Conservation (phyloP, 1,140 invertebrate genomes). For the Heliconius nattereri region DNA sequence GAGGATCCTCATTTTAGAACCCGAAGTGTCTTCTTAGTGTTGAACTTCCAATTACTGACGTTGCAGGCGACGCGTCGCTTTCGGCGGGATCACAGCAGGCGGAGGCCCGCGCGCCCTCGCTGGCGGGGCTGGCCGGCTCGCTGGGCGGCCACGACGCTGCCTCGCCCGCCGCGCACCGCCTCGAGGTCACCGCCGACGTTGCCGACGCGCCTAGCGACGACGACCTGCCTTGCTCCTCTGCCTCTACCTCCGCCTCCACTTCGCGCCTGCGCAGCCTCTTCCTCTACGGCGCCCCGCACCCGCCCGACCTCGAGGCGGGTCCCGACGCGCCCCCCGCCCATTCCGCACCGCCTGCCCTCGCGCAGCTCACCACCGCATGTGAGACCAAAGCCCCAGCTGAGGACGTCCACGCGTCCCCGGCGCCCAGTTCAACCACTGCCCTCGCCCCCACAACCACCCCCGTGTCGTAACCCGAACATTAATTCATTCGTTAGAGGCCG, state of each 20-base stretch:
- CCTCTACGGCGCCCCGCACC: constrained; percentile 61
- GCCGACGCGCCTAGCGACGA: constrained; percentile 56
- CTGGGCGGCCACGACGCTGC: constrained; percentile 61
- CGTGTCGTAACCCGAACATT: background rate
- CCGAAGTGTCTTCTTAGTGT: too few relatives aligned
- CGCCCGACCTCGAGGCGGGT: constrained; percentile 57
- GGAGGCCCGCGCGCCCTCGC: constrained; percentile 64
- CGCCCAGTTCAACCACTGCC: too few relatives aligned
- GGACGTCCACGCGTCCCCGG: background rate
- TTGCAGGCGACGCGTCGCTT: constrained; percentile 60
- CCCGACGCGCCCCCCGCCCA: constrained; percentile 43
- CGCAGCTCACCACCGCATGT: constrained; percentile 29
- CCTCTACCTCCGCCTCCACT: constrained; percentile 36
- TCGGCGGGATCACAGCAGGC: constrained; percentile 59
- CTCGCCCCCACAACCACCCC: background rate
- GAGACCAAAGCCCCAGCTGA: constrained; percentile 26
- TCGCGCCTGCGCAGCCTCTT: constrained; percentile 63
- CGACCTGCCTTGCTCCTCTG: constrained; percentile 61
- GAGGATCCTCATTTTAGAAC: too few relatives aligned
- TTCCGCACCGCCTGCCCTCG: constrained; percentile 40
- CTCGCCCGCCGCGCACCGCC: constrained; percentile 58
- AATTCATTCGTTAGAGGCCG: background rate
- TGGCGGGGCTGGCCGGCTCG: constrained; percentile 68
- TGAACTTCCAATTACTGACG: too few relatives aligned
- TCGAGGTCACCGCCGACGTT: constrained; percentile 65